Conservation (phyloP, 2,888 invertebrate genomes). For the Crossocerus cetratus region DNA sequence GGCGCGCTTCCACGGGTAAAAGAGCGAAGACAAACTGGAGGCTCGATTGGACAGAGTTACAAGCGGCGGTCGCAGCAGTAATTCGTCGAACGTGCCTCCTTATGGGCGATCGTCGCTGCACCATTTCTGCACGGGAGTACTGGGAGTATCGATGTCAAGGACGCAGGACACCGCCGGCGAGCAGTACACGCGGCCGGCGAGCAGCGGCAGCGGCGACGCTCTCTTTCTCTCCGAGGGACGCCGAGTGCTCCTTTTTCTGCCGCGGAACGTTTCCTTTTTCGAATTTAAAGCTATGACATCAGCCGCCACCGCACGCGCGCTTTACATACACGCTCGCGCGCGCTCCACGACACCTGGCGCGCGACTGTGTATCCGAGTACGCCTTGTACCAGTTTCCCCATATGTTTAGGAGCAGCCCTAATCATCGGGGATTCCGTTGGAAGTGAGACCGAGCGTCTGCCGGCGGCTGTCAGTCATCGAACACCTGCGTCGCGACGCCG, state of each 20-base stretch:
- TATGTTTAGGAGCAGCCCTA: not conserved
- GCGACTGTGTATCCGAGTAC: not conserved
- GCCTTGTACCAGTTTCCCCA: not conserved
- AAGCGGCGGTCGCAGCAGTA: not conserved
- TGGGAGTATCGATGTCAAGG: slow-evolving; percentile 57
- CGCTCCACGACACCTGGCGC: slow-evolving; percentile 21
- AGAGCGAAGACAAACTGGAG: not conserved
- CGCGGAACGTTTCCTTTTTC: slow-evolving; percentile 61
- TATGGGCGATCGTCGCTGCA: slow-evolving; percentile 41
- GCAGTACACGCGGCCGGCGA: not conserved
- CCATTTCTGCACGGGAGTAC: slow-evolving; percentile 45
- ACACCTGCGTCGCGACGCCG: too few relatives aligned
- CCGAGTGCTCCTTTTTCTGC: slow-evolving; percentile 31
- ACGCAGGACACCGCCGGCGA: slow-evolving; percentile 33
- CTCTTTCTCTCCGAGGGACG: not conserved
- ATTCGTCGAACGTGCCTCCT: slow-evolving; percentile 40
- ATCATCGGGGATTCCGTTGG: not conserved
- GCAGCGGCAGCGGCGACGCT: slow-evolving; percentile 11
- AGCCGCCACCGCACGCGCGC: slow-evolving; percentile 40
- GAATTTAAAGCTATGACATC: slow-evolving; percentile 64
- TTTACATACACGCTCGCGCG: slow-evolving; percentile 33
- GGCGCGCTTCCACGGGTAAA: not conserved
- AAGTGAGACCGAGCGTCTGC: too few relatives aligned
- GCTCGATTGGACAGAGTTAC: not conserved
- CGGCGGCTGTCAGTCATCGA: too few relatives aligned